phyloP scores from a whole-genome alignment of 2,888 invertebrate species.

The Bursaphelenchus okinawaensis region DNA sequence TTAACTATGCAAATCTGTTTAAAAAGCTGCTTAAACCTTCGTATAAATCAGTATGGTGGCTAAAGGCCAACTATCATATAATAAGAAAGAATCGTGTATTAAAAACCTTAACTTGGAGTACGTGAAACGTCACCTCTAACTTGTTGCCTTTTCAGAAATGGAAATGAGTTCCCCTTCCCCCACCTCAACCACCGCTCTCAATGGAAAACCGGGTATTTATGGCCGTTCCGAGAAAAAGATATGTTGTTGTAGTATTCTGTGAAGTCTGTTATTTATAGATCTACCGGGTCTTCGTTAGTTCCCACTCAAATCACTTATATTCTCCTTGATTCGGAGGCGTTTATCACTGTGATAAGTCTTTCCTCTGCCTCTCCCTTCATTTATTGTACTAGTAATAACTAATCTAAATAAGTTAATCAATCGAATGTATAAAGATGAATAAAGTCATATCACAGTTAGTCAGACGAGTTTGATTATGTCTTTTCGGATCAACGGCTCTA shows the following conservation, averaged over 20 bases:
- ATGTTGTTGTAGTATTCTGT: not conserved
- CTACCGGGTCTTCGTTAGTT: not conserved
- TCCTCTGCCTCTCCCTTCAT: not conserved
- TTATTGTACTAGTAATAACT: not conserved
- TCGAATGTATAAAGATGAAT: not conserved
- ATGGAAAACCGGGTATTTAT: not conserved
- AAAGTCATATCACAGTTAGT: not conserved
- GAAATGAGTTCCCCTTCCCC: not conserved
- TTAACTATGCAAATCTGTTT: too few species aligned
- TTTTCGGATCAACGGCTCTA: conserved; percentile 49
- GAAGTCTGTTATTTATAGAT: not conserved
- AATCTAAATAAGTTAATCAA: not conserved
- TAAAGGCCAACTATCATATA: too few species aligned
- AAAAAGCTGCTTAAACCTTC: too few species aligned
- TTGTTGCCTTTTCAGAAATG: not conserved
- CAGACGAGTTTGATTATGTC: conserved; percentile 27
- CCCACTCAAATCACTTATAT: not conserved
- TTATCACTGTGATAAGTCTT: not conserved
- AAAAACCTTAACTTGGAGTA: too few species aligned
- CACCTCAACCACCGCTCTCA: not conserved
- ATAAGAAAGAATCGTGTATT: too few species aligned
- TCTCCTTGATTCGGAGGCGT: not conserved
- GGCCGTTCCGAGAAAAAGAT: not conserved
- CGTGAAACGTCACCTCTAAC: too few species aligned
- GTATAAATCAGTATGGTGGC: too few species aligned